Base-by-base conservation (phyloP, 2,113 vertebrate species). In the Scomber scombrus region DNA sequence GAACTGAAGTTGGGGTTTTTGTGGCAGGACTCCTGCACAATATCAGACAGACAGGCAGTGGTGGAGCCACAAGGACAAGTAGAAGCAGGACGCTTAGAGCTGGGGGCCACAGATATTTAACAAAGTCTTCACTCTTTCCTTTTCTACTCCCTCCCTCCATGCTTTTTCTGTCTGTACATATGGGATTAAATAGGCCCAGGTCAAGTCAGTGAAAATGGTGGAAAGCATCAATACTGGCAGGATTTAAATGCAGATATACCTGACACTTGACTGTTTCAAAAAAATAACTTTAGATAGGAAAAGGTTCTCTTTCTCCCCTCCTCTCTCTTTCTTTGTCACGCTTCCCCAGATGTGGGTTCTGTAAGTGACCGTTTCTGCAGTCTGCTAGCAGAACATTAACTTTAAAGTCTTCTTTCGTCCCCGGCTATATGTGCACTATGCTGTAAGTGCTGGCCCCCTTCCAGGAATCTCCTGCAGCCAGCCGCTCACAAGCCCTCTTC, bases 391-490 rank as follows among this genome's bases (percentile, higher is more conserved):
- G 83, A 89, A 92, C 93, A 91, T 93, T 93, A 93, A 93, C 82
- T 89, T 90, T 89, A 86, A 92, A 93, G 87, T 85, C 74, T 86
- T 88, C 85, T 91, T 88, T 88, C 66, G 82, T 91, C 78, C 72
- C 76, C 29, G 8, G 69, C 85, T 89, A 78, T 89, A 88, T 72
- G 75, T 75, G 70, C 76, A 54, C 47, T 69, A 79, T 78, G 81
- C 84, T 92, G 80, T 84, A 91, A 91, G 82, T 57, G 58, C 83
- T 94, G 94, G 93, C 91, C 58, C 16, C 4, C 1, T 19, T 89
- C 94, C 94, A 95, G 90, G 81, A 92, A 90, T 90, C 88, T 93
- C 85, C 83, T 74, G 80, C 85, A 91, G 88, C 84, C 82, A 58
- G 87, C 75, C 55, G 51, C 81, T 92, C 84, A 88, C 91, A 92